Evolutionary conservation across 2,797 vertebrate species (phyloP).

Genomic region (Melanogrammus aeglefinus): DNA sequence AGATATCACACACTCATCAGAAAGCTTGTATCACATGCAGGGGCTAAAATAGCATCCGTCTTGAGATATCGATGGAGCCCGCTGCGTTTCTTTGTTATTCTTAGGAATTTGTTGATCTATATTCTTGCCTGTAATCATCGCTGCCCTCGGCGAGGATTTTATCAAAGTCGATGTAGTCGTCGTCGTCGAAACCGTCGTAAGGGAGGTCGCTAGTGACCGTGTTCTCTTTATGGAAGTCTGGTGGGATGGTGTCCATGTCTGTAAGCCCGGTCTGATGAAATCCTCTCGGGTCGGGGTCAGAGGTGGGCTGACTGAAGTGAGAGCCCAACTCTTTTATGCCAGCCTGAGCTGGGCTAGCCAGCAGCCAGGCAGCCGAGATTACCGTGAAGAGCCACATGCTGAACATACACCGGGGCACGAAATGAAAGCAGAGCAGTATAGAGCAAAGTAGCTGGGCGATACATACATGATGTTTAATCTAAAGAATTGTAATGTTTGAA

Average conservation of each 20-base stretch:
- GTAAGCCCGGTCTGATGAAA: slow-evolving; percentile 35
- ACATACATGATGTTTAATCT: neutral
- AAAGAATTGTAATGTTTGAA: neutral
- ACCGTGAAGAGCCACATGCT: slow-evolving; percentile 77
- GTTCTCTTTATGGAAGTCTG: slow-evolving; percentile 88
- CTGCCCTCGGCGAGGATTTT: slow-evolving; percentile 77
- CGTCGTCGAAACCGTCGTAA: slow-evolving; percentile 85
- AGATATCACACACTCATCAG: slow-evolving; percentile 17
- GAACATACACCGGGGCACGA: slow-evolving; percentile 12
- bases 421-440: neutral
- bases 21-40: neutral
- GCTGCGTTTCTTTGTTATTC: neutral
- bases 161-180: slow-evolving; percentile 92
- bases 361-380: slow-evolving; percentile 63
- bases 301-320: slow-evolving; percentile 64
- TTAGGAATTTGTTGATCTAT: neutral
- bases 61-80: neutral
- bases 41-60: neutral
- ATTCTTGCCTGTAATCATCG: slow-evolving; percentile 72
- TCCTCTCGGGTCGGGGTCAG: slow-evolving; percentile 41
- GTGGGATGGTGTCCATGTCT: slow-evolving; percentile 65
- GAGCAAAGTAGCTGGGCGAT: neutral
- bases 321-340: slow-evolving; percentile 75
- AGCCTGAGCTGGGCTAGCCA: slow-evolving; percentile 65
- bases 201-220: slow-evolving; percentile 90